Percentiles rank a stretch among this genome's conserved stretches.
Evolutionary conservation across 2,113 vertebrate species (phyloP).

Genomic region (Pica pica): DNA sequence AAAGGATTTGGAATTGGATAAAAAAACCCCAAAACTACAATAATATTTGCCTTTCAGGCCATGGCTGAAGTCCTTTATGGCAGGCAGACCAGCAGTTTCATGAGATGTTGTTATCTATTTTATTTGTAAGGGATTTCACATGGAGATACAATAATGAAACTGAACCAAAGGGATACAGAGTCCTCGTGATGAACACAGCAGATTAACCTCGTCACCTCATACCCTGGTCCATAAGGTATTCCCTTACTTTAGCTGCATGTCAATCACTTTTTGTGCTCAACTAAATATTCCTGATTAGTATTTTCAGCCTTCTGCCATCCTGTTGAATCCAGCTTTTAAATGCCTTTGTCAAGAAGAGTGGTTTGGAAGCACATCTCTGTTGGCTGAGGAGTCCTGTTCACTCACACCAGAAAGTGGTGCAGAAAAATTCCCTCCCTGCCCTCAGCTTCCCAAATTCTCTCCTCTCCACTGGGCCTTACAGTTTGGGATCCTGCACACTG

Average conservation of each 20-base stretch:
- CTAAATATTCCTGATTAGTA: not conserved
- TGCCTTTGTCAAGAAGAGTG: not conserved
- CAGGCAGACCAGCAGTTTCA: not conserved
- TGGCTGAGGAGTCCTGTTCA: not conserved
- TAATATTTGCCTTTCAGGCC: not conserved
- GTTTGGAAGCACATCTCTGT: not conserved
- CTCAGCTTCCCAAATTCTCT: not conserved
- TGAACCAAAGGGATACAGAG: not conserved
- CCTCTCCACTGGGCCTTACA: not conserved
- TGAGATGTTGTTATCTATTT: not conserved
- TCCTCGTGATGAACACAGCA: rapidly evolving
- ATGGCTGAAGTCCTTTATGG: not conserved
- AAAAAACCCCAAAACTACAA: not conserved
- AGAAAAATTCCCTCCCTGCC: not conserved
- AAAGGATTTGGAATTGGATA: not conserved
- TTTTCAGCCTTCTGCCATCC: not conserved
- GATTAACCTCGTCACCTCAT: not conserved
- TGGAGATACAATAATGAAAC: not conserved
- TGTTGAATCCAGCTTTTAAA: not conserved
- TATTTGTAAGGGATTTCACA: not conserved
- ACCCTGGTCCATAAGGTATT: not conserved
- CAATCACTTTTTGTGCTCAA: not conserved
- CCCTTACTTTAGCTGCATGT: not conserved
- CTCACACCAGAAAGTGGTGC: not conserved
- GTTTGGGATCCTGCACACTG: not conserved